Evolutionary conservation across 2,113 vertebrate genomes (phyloP), one percentile per base, ranked within the genome.

Genomic region (Mungos mungo): DNA sequence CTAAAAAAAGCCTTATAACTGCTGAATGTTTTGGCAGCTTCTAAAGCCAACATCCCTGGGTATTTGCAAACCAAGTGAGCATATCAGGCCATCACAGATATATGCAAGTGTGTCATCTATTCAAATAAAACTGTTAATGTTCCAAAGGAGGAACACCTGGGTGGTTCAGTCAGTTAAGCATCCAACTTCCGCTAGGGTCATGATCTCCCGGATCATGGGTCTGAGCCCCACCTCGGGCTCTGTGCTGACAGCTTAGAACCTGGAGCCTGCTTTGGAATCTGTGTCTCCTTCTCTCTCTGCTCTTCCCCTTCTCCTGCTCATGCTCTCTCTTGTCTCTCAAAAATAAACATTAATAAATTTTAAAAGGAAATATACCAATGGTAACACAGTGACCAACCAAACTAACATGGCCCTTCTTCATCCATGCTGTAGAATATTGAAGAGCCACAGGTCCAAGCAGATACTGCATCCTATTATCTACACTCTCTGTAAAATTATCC

Each of bases 51-150:
- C 25, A 76, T 91, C 35, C 50, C 38, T 93, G 66, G 77, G n/a
- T 87, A 76, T 84, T 93, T 77, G 41, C 54, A 92, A 97, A 47
- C 57, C 50, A 84, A 96, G 14, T 38, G 5, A 93, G 50, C 66
- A 81, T 31, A 77, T 35, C 25, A 86, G 45, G 60, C 60, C 16
- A 79, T 92, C 81, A 87, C 23, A 77, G 29, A 96, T 76, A 95
- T 81, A 79, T 33, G 25, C 76, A 66, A 94, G 19, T 4, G 41
- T 91, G 45, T 10, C 33, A 68, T 91, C 12, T 96, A 82, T 66
- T 89, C 69, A 83, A 87, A 92, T 93, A 74, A 94, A 87, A 76
- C 54, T 21, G 10, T 93, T 85, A 35, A 88, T 83, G 8, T 96
- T 95, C 52, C 84, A 89, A 95, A 95, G 9, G 12, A 92, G 45